These are phyloP conservation scores for Zeugodacus cucurbitae DNA, from an alignment of 1,140 invertebrate genomes.

Conservation along the genomic window DNA sequence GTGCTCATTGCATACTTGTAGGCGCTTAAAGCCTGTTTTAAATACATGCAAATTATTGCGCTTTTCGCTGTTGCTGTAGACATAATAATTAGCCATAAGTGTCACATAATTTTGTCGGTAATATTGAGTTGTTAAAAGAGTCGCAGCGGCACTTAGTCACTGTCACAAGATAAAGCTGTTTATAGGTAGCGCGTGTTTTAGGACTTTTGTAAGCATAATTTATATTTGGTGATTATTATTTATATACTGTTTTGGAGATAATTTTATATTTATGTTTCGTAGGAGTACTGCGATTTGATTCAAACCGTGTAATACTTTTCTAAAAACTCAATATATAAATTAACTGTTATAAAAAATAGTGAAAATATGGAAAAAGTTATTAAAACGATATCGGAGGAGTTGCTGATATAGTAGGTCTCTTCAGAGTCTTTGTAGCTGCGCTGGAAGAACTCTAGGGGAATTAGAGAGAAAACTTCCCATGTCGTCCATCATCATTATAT, in stretches of 20 bases:
- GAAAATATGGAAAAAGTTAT: no score
- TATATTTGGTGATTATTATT: background rate
- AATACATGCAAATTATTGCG: background rate
- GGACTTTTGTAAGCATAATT: background rate
- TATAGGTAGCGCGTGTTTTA: background rate
- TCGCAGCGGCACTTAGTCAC: background rate
- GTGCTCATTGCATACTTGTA: background rate
- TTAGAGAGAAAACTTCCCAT: no score
- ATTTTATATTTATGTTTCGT: background rate
- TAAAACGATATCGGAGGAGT: no score
- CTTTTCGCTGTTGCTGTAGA: background rate
- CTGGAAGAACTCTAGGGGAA: no score
- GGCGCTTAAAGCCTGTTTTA: slow-evolving; percentile 9
- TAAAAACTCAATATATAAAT: no score
- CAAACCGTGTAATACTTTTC: no score
- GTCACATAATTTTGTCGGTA: slow-evolving; percentile 1
- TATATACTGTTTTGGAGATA: background rate
- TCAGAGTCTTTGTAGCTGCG: no score
- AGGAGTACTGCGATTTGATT: no score
- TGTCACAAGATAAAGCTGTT: background rate
- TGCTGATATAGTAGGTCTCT: no score
- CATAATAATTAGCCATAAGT: slow-evolving; percentile 4
- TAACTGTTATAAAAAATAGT: no score
- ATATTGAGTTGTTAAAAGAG: background rate
- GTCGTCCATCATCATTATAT: no score